Conservation (phyloP, 2,113 vertebrate genomes). For the Pluvianellus socialis region DNA sequence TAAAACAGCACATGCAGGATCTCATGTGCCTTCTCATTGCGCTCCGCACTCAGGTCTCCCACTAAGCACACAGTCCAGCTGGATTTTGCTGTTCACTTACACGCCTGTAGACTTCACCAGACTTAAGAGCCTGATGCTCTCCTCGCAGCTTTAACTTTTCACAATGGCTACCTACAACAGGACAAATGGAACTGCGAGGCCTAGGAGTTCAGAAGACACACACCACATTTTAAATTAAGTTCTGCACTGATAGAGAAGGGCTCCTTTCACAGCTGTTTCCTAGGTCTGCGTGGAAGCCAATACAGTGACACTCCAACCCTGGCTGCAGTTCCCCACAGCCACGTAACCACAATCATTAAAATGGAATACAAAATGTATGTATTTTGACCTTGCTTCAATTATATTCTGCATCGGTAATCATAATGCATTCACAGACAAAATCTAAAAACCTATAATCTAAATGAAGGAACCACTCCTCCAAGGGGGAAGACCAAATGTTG, state of each 20-base stretch:
- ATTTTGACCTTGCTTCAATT: not conserved
- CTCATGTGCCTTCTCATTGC: not conserved
- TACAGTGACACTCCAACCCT: not conserved
- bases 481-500: not conserved
- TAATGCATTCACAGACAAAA: not conserved
- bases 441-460: constrained; percentile 13
- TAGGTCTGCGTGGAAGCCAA: not conserved
- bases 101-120: not conserved
- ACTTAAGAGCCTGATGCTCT: not conserved
- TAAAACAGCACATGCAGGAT: not conserved
- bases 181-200: not conserved
- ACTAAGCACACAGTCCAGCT: not conserved
- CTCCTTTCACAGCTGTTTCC: not conserved
- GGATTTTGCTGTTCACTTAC: not conserved
- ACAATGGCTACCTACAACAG: accelerated
- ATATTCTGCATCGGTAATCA: constrained; percentile 36
- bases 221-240: not conserved
- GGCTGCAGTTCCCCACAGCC: not conserved
- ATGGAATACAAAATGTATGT: not conserved
- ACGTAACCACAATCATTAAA: not conserved
- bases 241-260: not conserved
- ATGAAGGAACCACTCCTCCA: not conserved
- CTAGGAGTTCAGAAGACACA: not conserved
- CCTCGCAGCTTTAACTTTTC: not conserved
- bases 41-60: not conserved